A percentile compares a stretch with the other conserved stretches of the same genome.
Conservation (phyloP, 2,888 invertebrate genomes). For the Bibio marci region DNA sequence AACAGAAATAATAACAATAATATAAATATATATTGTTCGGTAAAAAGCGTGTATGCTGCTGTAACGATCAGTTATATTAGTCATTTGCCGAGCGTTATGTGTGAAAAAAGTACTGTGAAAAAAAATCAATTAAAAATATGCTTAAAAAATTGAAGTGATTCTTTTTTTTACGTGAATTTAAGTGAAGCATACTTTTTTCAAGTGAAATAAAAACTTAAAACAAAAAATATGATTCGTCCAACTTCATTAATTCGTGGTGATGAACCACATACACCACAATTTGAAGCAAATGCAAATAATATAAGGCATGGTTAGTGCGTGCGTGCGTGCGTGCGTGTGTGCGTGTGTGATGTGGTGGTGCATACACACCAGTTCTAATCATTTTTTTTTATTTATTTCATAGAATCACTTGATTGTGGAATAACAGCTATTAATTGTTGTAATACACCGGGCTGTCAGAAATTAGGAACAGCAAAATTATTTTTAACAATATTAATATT, state of each 20-base stretch:
- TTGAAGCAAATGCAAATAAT: conserved; percentile 15
- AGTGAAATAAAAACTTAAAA: too few species aligned
- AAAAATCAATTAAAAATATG: too few species aligned
- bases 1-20: too few species aligned
- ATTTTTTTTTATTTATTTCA: conserved; percentile 2
- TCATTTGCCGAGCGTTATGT: too few species aligned
- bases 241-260: conserved; percentile 11
- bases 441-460: conserved; percentile 27
- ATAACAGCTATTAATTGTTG: conserved; percentile 31
- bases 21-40: too few species aligned
- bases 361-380: not conserved
- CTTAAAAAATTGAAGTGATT: too few species aligned
- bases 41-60: too few species aligned
- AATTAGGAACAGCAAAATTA: conserved; percentile 30
- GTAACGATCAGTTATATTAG: too few species aligned
- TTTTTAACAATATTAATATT: conserved; percentile 29
- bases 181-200: too few species aligned
- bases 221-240: conserved; percentile 11
- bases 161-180: too few species aligned
- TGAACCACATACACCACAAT: conserved; percentile 8
- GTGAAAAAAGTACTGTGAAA: too few species aligned
- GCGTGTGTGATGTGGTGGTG: not conserved
- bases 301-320: conserved; percentile 14
- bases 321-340: too few species aligned
- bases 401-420: conserved; percentile 34